Base-by-base conservation (phyloP, 2,797 vertebrate genomes). In the Microchirus variegatus region DNA sequence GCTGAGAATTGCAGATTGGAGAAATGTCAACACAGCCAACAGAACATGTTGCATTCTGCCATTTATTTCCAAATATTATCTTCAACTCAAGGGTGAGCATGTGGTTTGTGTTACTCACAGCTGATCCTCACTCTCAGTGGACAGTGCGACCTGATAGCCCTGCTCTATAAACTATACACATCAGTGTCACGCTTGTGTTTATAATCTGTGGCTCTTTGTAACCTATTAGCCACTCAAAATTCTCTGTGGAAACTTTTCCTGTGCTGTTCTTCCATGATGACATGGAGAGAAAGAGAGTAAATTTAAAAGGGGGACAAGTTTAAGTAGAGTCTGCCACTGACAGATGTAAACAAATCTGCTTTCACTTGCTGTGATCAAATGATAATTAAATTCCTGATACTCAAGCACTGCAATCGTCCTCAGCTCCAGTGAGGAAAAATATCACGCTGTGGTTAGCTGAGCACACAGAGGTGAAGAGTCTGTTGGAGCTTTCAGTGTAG, bases 1-100 rank as follows among this genome's bases (percentile, higher is more conserved):
- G 68, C 67, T 59, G 77, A 84, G 44, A 76, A 70, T 49, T 1
- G 38, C 60, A 54, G 63, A 81, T 80, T 69, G 67, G 56, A 72
- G 45, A 75, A 81, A 82, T 52, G 70, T 88, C 82, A 86, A 85
- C 80, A 85, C 5, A 18, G 62, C 9, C 0, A 63, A 59, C 35
- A 46, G 71, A 87, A 83, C 65, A 63, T 68, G 65, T 69, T 9
- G 35, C 65, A 78, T 58, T 78, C 65, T 72, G 75, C 45, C 40
- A 67, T 81, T 78, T 77, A 63, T 69, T 80, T 85, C 69, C 71
- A 87, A 87, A 91, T 83, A 82, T 84, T 82, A 78, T 82, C 69
- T 73, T 77, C 59, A 14, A 66, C 67, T 84, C 50, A 74, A 87
- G 71, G 69, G 68, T 53, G 63, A 84, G 74, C 83, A 90, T 90